These are phyloP conservation scores for Tolmerus cingulatus DNA, from an alignment of 2,888 invertebrate species.

Conservation along the genomic window DNA sequence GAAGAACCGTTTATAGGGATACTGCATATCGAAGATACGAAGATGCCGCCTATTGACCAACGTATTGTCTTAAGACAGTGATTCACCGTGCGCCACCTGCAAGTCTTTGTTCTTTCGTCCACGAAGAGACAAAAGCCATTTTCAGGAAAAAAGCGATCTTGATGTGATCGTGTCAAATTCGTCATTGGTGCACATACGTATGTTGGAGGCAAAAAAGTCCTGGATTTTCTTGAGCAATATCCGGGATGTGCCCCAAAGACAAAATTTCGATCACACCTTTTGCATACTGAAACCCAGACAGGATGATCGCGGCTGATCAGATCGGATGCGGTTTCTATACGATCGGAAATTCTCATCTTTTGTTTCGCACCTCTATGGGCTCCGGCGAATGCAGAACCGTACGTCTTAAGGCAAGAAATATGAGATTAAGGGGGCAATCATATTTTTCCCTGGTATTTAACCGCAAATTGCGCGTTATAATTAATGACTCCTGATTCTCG, in stretches of 20 bases:
- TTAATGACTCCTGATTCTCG: neutral
- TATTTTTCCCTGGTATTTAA: neutral
- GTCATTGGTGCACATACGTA: neutral
- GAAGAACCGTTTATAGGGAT: neutral
- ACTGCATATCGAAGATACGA: neutral
- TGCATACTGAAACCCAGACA: neutral
- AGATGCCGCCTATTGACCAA: neutral
- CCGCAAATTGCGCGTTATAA: neutral
- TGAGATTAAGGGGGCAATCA: neutral
- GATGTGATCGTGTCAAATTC: neutral
- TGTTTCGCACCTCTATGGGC: neutral
- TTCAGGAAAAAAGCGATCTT: neutral
- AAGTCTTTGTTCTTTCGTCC: neutral
- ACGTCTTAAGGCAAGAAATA: neutral
- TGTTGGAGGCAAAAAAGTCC: neutral
- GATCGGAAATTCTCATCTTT: neutral
- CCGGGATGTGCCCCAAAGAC: neutral
- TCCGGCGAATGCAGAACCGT: neutral
- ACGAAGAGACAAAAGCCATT: neutral
- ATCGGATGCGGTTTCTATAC: constrained; percentile 10
- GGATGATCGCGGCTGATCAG: neutral
- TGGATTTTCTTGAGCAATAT: neutral
- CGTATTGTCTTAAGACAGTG: neutral
- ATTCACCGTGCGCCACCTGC: neutral
- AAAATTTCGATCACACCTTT: neutral